Conservation (phyloP, 2,113 vertebrate species). For the Poecile atricapillus region DNA sequence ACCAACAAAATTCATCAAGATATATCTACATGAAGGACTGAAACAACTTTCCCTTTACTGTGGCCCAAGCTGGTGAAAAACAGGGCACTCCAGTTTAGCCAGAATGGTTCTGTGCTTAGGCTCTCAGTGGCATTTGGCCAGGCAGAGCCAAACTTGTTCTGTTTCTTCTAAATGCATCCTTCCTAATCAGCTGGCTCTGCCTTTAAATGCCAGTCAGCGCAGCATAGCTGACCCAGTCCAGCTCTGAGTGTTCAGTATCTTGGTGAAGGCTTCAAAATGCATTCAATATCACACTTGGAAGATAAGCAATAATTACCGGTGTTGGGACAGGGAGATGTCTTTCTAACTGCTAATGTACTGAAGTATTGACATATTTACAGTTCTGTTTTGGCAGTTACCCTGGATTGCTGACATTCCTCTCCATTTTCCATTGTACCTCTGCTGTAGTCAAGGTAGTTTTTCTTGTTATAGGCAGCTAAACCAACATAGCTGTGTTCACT, state of each 20-base stretch:
- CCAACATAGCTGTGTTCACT: not conserved
- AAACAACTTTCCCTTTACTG: fast-evolving
- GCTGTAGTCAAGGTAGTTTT: not conserved
- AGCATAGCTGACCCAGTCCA: fast-evolving
- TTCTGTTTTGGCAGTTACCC: not conserved
- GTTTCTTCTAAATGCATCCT: not conserved
- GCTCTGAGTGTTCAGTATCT: not conserved
- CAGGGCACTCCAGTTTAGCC: fast-evolving
- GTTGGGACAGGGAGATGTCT: not conserved
- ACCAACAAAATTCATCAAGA: not conserved
- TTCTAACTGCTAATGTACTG: not conserved
- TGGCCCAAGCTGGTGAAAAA: not conserved
- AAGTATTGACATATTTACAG: not conserved
- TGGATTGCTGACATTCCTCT: not conserved
- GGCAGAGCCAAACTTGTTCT: not conserved
- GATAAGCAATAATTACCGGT: not conserved
- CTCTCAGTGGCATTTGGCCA: too few species aligned
- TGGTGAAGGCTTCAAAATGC: not conserved
- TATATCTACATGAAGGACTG: not conserved
- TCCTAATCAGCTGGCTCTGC: fast-evolving
- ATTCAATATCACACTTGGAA: not conserved
- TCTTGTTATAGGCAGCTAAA: not conserved
- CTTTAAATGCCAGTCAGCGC: not conserved
- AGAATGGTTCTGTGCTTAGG: not conserved
- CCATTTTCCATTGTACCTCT: not conserved